Evolutionary conservation across 30 jellyfish, hydroid and myxozoan species (phyloP).

Genomic region (Pseudorhiza aurosa): DNA sequence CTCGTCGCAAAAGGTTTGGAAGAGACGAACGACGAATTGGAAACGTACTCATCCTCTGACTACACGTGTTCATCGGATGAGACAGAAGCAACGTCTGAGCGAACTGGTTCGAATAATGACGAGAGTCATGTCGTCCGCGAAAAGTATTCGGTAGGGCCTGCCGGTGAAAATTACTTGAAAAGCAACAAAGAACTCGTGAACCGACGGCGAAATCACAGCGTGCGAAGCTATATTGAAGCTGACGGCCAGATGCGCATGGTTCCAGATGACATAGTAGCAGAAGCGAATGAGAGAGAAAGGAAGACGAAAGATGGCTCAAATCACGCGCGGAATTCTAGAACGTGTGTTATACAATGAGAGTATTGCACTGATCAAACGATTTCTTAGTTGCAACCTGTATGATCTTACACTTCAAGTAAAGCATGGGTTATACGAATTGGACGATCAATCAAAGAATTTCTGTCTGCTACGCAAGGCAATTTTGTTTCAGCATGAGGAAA

Average conservation of each 20-base stretch:
- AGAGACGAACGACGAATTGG: slow-evolving; percentile 42
- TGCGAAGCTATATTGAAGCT: not conserved
- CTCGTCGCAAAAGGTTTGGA: slow-evolving; percentile 86
- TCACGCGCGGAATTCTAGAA: slow-evolving; percentile 3
- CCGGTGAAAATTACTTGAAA: too few species aligned
- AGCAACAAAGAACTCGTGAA: not conserved
- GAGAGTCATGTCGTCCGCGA: not conserved
- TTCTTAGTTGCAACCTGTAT: too few species aligned
- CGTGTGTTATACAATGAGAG: slow-evolving; percentile 13
- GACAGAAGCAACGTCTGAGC: slow-evolving; percentile 8
- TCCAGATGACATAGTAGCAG: not conserved
- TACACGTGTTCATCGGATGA: not conserved
- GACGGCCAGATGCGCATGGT: not conserved
- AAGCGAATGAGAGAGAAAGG: not conserved
- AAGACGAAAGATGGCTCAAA: not conserved
- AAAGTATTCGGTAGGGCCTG: not conserved
- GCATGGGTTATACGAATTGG: too few species aligned
- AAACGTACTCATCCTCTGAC: slow-evolving; percentile 6
- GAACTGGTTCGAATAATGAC: not conserved
- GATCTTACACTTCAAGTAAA: too few species aligned
- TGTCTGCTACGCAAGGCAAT: too few species aligned
- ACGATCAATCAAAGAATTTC: too few species aligned
- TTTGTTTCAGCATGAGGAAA: too few species aligned
- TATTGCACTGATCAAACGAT: too few species aligned
- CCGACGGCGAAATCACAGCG: not conserved